A percentile compares a stretch with the other conserved stretches of the same genome.
Evolutionary conservation across 2,797 vertebrate genomes (phyloP).

Genomic region (Danio jaintianensis): DNA sequence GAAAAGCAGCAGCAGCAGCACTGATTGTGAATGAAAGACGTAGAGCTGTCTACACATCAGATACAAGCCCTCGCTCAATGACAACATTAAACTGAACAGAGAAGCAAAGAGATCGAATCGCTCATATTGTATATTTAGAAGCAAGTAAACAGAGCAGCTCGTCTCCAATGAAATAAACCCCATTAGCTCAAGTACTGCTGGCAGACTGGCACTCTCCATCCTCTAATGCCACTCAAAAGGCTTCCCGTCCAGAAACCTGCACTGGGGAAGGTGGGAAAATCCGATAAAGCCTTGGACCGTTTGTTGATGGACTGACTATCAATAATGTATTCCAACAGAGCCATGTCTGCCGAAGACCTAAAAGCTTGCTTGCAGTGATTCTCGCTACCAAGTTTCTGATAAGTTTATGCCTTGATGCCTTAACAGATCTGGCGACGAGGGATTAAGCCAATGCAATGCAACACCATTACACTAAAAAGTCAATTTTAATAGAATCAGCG

Average conservation of each 20-base stretch:
- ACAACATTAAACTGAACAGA: conserved; percentile 22
- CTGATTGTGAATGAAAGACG: conserved; percentile 13
- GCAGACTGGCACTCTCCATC: conserved; percentile 22
- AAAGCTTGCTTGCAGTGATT: neutral
- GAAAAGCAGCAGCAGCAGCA: conserved; percentile 26
- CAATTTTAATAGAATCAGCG: neutral
- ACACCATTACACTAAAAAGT: neutral
- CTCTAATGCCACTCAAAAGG: conserved; percentile 17
- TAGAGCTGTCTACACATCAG: neutral
- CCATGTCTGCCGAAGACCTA: conserved; percentile 11
- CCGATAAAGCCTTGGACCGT: conserved; percentile 18
- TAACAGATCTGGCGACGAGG: neutral
- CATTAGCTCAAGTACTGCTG: conserved; percentile 21
- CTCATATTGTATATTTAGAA: conserved; percentile 42
- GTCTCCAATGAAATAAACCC: conserved; percentile 12
- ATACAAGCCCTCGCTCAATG: conserved; percentile 2
- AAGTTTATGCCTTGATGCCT: conserved; percentile 30
- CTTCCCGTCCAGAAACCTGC: conserved; percentile 6
- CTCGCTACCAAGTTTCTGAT: conserved; percentile 29
- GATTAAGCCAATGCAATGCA: neutral
- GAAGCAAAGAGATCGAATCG: conserved; percentile 23
- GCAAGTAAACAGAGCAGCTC: conserved; percentile 28
- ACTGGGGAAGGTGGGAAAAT: conserved; percentile 14
- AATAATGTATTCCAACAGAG: conserved; percentile 38
- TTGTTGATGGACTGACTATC: conserved; percentile 44